Base-by-base conservation (phyloP, 2,888 invertebrate genomes). In the Cheilosia grossa region DNA sequence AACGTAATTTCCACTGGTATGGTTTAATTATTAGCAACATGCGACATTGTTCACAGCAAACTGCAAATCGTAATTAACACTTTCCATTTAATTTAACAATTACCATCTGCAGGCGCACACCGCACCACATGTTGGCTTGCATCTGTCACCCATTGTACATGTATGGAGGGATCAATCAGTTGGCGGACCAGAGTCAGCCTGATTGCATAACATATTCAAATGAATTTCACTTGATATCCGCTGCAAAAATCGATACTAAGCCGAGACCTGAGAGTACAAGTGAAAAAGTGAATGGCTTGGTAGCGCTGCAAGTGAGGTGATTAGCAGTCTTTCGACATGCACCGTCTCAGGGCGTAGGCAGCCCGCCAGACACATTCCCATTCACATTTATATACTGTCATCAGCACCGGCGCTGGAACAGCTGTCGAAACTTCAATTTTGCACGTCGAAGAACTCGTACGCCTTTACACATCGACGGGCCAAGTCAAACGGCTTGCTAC, bases 121-220 rank as follows among this genome's bases (percentile, higher is more conserved):
- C 24, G 10, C 51, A n/a, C 27, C 27, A 61, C 40, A 70, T 49
- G 30, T 33, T 44, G 17, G 10, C 42, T 47, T n/a, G 47, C 17
- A n/a, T 42, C 42, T 6, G 17, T 19, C 27, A 27, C 42, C 15
- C n/a, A n/a, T 9, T 42, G 37, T 17, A 15, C 27, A 47, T 44
- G 24, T 30, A 9, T 30, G 0, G 30, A 30, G 27, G 9, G 47
- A 72, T 77, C 69, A 51, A 64, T 79, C 83, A 58, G 19, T 53
- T 51, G 24, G 51, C 24, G 19, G 21, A 19, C 17, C 47, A 27
- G 40, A 37, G 24, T 37, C 56, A 19, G 19, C 19, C 21, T 21
- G 24, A 59, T 83, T 83, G 79, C 83, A 75, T 70, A 83, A 83
- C 59, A 44, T 47, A 83, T 83, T 80, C 74, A 83, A 83, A 83